A percentile compares a stretch with the other conserved stretches of the same genome.
Evolutionary conservation across 2,113 vertebrate genomes (phyloP).

Genomic region (Hemibagrus wyckioides): DNA sequence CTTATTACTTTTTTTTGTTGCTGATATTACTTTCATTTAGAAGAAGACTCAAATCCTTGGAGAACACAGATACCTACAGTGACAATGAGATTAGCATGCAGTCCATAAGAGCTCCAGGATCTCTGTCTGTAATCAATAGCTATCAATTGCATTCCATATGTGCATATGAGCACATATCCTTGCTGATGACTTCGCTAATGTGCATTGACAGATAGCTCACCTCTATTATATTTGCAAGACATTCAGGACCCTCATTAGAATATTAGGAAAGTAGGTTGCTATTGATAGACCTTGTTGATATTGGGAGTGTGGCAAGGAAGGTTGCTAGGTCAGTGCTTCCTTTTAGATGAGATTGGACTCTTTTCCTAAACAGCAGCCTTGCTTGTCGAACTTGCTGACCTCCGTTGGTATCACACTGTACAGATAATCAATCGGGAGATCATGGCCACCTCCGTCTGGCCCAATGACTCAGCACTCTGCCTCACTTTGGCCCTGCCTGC

Average conservation of each 20-base stretch:
- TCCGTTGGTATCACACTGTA: constrained; percentile 36
- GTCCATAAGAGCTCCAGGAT: neutral
- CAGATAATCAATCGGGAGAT: constrained; percentile 54
- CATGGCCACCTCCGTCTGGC: constrained; percentile 40
- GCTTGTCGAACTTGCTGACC: constrained; percentile 43
- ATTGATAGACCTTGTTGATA: constrained; percentile 40
- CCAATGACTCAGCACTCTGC: constrained; percentile 51
- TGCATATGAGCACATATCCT: constrained; percentile 21
- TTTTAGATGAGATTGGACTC: constrained; percentile 36
- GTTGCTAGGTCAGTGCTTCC: constrained; percentile 21
- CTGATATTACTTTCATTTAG: constrained; percentile 24
- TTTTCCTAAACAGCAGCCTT: constrained; percentile 41
- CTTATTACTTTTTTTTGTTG: neutral
- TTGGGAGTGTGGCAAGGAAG: neutral
- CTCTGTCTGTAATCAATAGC: constrained; percentile 26
- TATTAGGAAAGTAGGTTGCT: constrained; percentile 33
- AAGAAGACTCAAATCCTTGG: constrained; percentile 10
- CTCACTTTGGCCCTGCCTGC: constrained; percentile 24
- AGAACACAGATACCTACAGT: constrained; percentile 19
- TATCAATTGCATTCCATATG: constrained; percentile 27
- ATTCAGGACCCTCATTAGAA: constrained; percentile 27
- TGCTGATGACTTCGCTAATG: constrained; percentile 39
- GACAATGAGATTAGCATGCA: constrained; percentile 31
- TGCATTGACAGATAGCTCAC: constrained; percentile 29
- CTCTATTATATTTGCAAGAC: constrained; percentile 39